These are phyloP conservation scores for Lissonota sp. DNA, from an alignment of 2,888 invertebrate species.

Conservation along the genomic window DNA sequence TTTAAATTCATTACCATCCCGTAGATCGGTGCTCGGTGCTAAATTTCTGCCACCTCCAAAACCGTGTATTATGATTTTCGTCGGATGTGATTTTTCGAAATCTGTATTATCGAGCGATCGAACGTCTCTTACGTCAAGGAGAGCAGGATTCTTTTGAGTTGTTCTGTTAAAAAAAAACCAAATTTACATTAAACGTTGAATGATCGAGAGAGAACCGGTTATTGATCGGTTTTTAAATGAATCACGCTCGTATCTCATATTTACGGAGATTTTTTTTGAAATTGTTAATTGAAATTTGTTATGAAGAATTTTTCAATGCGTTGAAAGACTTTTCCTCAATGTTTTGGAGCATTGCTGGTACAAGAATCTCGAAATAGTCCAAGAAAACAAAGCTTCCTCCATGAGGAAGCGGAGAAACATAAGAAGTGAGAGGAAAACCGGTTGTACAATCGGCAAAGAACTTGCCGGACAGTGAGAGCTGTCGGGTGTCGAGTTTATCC, in stretches of 20 bases:
- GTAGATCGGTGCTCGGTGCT: constrained; percentile 93
- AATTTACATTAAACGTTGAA: too few species aligned
- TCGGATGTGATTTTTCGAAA: constrained; percentile 91
- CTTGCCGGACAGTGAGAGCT: constrained; percentile 43
- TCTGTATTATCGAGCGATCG: constrained; percentile 90
- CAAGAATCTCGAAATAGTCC: too few species aligned
- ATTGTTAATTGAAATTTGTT: too few species aligned
- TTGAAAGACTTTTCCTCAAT: too few species aligned
- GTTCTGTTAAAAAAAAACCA: constrained; percentile 84
- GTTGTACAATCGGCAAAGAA: constrained; percentile 21
- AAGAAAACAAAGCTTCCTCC: too few species aligned
- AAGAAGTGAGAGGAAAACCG: constrained; percentile 45
- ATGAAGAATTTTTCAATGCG: too few species aligned
- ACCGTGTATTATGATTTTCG: constrained; percentile 95
- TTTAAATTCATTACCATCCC: constrained; percentile 85
- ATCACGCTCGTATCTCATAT: too few species aligned
- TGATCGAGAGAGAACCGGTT: too few species aligned
- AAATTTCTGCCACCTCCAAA: constrained; percentile 94
- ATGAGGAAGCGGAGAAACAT: background rate
- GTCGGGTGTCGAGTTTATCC: constrained; percentile 33
- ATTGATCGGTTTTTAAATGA: too few species aligned
- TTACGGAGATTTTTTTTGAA: too few species aligned
- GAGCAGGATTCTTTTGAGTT: constrained; percentile 90
- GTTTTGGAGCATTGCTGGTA: too few species aligned
- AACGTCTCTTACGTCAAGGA: constrained; percentile 89